Evolutionary conservation across 2,113 vertebrate genomes (phyloP), one percentile per base, ranked within the genome.

Genomic region (Melanocharis versteri): DNA sequence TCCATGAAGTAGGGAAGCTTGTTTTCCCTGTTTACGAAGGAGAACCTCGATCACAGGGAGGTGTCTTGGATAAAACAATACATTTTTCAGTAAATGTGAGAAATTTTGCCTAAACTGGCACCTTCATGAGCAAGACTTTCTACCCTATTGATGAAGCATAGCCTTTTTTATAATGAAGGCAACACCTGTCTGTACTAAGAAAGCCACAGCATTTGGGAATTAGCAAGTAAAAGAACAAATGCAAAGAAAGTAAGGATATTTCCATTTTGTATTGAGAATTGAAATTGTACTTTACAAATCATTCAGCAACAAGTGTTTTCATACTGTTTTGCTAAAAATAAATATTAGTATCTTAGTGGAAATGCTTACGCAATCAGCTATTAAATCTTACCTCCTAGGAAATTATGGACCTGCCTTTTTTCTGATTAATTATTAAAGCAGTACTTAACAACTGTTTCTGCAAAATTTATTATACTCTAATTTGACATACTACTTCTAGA

Each of bases 371-470:
- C 44, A 6, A 62, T 79, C 37, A 47, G 44, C 64, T 86, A 54
- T 35, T 89, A 93, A 89, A 75, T 96, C 51, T 77, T 76, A 44
- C 30, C 35, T 44, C 54, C 57, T 11, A 56, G 79, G 47, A 73
- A 87, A 78, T 70, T 23, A 73, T 35, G 30, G 84, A 50, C 8
- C 17, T 69, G 22, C 28, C n/a, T 93, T 91, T 73, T 40, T 81
- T 69, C 81, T 68, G 61, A 88, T 76, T 89, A 79, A 88, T 88
- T 66, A 93, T 90, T 80, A 69, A 95, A 86, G 54, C 42, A 60
- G 22, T 48, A 30, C 61, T 91, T 96, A 92, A 60, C 28, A 83
- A 57, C 47, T 80, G 9, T 62, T 57, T 86, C 57, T 83, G 71
- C 26, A 66, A 73, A 77, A 58, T 61, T 33, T 78, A 80, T 60